phyloP scores from a whole-genome alignment of 1,140 invertebrate species.

The Drosophila albomicans region DNA sequence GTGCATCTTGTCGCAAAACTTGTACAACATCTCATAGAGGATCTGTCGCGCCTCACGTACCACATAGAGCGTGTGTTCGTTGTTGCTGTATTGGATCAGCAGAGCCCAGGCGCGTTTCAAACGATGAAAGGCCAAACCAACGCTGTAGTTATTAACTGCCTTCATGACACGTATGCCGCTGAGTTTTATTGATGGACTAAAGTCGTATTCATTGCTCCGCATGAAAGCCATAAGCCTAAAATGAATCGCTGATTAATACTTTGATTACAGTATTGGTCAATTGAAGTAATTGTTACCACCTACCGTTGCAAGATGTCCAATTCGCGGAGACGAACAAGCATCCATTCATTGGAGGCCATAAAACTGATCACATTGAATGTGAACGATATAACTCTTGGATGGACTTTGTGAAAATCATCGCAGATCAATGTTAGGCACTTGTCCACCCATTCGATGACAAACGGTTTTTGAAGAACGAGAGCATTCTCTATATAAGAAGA shows the following conservation, averaged over 20 bases:
- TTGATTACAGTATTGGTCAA: background rate
- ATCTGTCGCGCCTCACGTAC: constrained; percentile 87
- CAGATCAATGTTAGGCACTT: constrained; percentile 64
- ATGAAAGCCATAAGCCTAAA: constrained; percentile 60
- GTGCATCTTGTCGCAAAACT: constrained; percentile 85
- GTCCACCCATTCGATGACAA: constrained; percentile 75
- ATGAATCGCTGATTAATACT: background rate
- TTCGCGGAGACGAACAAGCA: constrained; percentile 69
- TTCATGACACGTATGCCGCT: constrained; percentile 87
- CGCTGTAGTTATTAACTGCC: constrained; percentile 86
- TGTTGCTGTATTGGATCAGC: constrained; percentile 86
- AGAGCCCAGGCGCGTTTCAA: constrained; percentile 86
- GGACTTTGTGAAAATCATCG: constrained; percentile 62
- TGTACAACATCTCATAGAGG: constrained; percentile 86
- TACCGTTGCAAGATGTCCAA: constrained; percentile 69
- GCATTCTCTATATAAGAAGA: constrained; percentile 56
- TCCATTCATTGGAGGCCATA: constrained; percentile 72
- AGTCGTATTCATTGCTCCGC: constrained; percentile 44
- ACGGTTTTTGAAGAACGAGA: constrained; percentile 63
- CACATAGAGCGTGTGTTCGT: constrained; percentile 88
- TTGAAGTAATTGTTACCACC: background rate
- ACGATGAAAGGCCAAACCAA: constrained; percentile 87
- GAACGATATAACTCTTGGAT: constrained; percentile 80
- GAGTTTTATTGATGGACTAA: constrained; percentile 87
- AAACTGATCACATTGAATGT: constrained; percentile 82